Evolutionary conservation across 2,888 invertebrate species (phyloP), one percentile per base, ranked within the genome.

Genomic region (Drosophila mayaguana): DNA sequence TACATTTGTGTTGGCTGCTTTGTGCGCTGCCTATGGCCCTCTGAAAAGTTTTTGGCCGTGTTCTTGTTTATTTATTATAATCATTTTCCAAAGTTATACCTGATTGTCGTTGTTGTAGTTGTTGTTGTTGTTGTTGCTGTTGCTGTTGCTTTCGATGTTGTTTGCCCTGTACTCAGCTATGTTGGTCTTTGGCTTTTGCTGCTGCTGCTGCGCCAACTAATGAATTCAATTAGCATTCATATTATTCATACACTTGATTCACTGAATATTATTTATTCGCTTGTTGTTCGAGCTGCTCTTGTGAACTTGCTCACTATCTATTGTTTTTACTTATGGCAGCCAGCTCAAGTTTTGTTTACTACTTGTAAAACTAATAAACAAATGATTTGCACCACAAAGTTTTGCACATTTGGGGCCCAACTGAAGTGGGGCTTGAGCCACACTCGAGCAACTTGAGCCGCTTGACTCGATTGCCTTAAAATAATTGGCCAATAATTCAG

Each of bases 221-320:
- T 81, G 72, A 83, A 86, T 87, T 87, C 90, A 87, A 87, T 87
- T 88, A 87, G 83, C 80, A 89, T 89, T 89, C 88, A 86, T 79
- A 85, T 89, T 88, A 86, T 86, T 86, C 87, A 87, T 84, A 84
- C 78, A 87, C 89, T 88, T 81, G 82, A 79, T 80, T 88, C 87
- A 70, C 63, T 83, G 83, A 85, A 85, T 75, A 81, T 72, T 77
- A 80, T 89, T 85, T 85, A 84, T 84, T 87, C 72, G 71, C 67
- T 64, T 70, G 69, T 61, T 63, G 45, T 72, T 78, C 69, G 59
- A 50, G 40, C 20, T 63, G 43, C 18, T 61, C 12, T 32, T 61
- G 43, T n/a, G 62, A 56, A 62, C 59, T 56, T 77, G 28, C 42
- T 56, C 28, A 25, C 25, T 42, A 42, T 66, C 63, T 68, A 63